Conservation (phyloP, 1,140 invertebrate species). For the Diabrotica virgifera region DNA sequence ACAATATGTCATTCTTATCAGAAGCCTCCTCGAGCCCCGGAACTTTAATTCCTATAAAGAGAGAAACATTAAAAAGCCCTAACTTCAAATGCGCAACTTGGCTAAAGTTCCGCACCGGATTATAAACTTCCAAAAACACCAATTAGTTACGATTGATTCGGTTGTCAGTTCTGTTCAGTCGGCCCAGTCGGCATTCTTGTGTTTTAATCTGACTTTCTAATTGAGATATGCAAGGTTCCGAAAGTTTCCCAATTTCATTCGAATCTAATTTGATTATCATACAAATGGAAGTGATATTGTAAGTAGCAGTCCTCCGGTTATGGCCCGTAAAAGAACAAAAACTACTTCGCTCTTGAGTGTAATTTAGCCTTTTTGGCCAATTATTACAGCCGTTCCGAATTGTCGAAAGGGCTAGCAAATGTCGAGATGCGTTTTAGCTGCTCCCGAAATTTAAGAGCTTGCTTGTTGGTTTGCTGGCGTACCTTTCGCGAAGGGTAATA, state of each 20-base stretch:
- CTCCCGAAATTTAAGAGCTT: too few species aligned
- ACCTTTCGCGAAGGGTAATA: too few species aligned
- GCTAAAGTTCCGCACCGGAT: neutral
- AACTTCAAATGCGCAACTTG: neutral
- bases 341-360: slow-evolving; percentile 2
- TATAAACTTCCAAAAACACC: neutral
- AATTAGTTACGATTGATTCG: slow-evolving; percentile 15
- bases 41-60: too few species aligned
- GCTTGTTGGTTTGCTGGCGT: too few species aligned
- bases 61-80: too few species aligned
- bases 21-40: too few species aligned
- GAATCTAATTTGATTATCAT: slow-evolving; percentile 21
- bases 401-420: neutral
- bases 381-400: neutral
- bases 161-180: slow-evolving; percentile 7
- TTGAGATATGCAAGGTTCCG: slow-evolving; percentile 15
- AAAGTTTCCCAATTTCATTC: slow-evolving; percentile 18
- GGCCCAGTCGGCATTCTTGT: neutral
- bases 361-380: neutral
- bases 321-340: slow-evolving; percentile 10
- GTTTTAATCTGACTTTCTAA: slow-evolving; percentile 13
- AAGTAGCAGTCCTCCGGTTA: slow-evolving; percentile 4
- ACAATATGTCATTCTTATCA: too few species aligned
- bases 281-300: slow-evolving; percentile 19
- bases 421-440: too few species aligned